Evolutionary conservation across 2,797 vertebrate species (phyloP).

Genomic region (Sorex maritimensis): DNA sequence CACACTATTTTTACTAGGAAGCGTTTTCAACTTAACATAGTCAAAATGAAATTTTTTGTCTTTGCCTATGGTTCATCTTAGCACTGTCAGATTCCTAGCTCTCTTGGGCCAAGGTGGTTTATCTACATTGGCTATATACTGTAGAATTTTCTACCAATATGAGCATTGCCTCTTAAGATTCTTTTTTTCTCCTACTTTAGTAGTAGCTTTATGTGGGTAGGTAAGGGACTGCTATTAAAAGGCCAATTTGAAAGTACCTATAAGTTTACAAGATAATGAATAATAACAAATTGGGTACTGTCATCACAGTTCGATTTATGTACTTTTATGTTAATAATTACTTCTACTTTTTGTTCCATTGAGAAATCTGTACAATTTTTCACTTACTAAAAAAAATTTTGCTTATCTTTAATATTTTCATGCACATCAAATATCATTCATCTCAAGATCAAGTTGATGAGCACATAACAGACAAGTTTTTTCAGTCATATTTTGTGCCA

Average conservation of each 20-base stretch:
- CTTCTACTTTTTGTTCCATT: no score
- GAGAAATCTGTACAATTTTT: not conserved
- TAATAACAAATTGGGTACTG: slow-evolving; percentile 2
- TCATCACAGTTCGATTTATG: not conserved
- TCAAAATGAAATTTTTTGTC: not conserved
- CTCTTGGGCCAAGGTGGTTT: not conserved
- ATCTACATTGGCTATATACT: not conserved
- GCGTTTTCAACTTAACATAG: slow-evolving; percentile 16
- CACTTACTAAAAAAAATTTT: not conserved
- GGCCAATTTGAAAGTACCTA: slow-evolving; percentile 31
- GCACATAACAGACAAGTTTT: not conserved
- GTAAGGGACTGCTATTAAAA: not conserved
- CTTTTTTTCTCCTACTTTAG: slow-evolving; percentile 20
- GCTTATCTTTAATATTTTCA: slow-evolving; percentile 58
- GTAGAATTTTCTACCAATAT: not conserved
- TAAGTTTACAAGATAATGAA: slow-evolving; percentile 48
- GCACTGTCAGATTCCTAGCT: not conserved
- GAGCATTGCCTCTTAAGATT: not conserved
- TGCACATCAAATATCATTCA: not conserved
- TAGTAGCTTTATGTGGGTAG: slow-evolving; percentile 12
- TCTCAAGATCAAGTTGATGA: not conserved
- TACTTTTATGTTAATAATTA: slow-evolving; percentile 5
- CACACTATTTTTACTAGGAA: slow-evolving; percentile 4
- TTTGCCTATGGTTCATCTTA: slow-evolving; percentile 32
- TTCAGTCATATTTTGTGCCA: not conserved